Evolutionary conservation across 2,113 vertebrate species (phyloP).

Genomic region (Nematolebias whitei): DNA sequence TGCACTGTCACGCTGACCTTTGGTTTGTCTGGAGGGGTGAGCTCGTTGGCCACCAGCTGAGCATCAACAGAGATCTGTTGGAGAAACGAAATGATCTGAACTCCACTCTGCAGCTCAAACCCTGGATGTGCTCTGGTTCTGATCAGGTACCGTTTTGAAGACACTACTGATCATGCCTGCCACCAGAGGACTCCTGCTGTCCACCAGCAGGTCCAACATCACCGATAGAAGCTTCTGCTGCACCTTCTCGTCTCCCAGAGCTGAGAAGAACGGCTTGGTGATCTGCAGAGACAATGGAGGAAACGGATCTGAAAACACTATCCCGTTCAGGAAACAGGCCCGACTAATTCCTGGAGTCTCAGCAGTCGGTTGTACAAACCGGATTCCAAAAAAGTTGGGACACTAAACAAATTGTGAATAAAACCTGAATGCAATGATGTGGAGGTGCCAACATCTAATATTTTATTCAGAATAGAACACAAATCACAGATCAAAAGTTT

Average conservation of each 20-base stretch:
- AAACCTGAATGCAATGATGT: no score
- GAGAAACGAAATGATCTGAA: background rate
- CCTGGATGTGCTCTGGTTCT: background rate
- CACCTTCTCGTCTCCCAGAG: slow-evolving; percentile 81
- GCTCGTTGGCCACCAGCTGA: slow-evolving; percentile 87
- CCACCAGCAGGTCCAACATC: slow-evolving; percentile 88
- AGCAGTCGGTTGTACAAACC: no score
- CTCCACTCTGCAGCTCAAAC: background rate
- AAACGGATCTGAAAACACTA: no score
- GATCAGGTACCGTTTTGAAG: slow-evolving; percentile 88
- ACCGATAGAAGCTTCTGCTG: slow-evolving; percentile 87
- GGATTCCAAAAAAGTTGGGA: no score
- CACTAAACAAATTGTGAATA: no score
- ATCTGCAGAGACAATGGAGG: slow-evolving; percentile 76
- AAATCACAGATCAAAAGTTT: no score
- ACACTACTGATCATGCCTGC: slow-evolving; percentile 83
- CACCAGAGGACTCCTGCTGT: slow-evolving; percentile 80
- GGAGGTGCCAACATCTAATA: no score
- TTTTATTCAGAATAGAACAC: no score
- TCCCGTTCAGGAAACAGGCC: no score
- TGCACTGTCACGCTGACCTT: slow-evolving; percentile 82
- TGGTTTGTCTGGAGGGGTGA: slow-evolving; percentile 83
- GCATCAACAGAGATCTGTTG: slow-evolving; percentile 87
- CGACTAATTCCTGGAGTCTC: no score
- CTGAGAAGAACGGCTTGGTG: slow-evolving; percentile 88